Conservation (phyloP, 2,888 invertebrate species). For the Onchidella celtica region DNA sequence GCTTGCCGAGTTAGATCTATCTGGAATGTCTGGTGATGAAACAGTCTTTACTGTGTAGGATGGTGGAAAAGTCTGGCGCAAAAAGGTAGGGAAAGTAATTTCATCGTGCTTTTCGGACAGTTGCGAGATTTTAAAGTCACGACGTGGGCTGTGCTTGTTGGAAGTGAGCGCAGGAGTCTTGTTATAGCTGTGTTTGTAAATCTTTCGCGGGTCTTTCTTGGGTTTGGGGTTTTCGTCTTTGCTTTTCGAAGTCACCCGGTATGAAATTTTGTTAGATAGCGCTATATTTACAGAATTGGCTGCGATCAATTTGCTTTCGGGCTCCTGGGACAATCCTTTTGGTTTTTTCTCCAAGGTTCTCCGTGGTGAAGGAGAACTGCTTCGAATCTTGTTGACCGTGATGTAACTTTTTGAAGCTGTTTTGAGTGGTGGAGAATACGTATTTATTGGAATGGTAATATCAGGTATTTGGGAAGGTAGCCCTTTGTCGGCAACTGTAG, state of each 20-base stretch:
- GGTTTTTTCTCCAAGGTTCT: too few relatives aligned
- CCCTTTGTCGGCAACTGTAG: not conserved
- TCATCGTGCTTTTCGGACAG: not conserved
- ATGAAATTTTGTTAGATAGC: slow-evolving; percentile 14
- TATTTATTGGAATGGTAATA: not conserved
- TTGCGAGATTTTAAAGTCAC: too few relatives aligned
- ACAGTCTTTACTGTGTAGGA: not conserved
- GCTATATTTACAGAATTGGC: not conserved
- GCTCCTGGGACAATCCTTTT: not conserved
- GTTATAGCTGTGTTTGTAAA: not conserved
- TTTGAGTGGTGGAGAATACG: not conserved
- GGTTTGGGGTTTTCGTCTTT: not conserved
- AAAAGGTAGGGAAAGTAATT: not conserved
- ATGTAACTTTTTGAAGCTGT: not conserved
- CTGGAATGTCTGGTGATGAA: not conserved
- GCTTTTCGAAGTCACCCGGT: slow-evolving; percentile 11
- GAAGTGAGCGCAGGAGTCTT: not conserved
- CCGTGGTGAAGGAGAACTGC: not conserved
- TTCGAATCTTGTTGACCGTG: not conserved
- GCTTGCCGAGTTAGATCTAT: not conserved
- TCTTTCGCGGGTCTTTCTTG: not conserved
- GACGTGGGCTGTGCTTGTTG: too few relatives aligned
- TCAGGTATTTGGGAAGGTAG: too few relatives aligned
- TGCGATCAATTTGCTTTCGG: not conserved
- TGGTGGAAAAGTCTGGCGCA: not conserved